These are phyloP conservation scores for Macaca mulatta DNA, from an alignment of 2,113 vertebrate genomes.

Conservation along the genomic window DNA sequence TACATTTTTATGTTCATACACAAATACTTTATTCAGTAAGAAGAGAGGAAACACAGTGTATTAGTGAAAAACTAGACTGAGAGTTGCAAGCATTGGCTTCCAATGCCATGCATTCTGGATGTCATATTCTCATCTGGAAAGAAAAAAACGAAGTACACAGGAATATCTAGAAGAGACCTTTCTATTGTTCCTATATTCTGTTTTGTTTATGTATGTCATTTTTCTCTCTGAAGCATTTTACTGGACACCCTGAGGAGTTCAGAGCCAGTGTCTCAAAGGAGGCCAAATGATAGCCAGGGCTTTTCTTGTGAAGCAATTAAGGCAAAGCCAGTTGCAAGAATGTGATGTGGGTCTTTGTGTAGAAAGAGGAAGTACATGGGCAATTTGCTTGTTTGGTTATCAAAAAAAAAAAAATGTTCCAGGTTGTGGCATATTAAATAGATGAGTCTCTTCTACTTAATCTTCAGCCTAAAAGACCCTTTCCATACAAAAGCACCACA, in stretches of 20 bases:
- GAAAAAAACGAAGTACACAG: neutral
- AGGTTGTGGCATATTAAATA: neutral
- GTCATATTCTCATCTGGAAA: neutral
- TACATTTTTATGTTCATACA: neutral
- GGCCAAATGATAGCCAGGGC: accelerated
- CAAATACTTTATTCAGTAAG: neutral
- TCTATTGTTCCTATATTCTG: neutral
- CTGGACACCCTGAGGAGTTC: no score
- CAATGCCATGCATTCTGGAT: accelerated
- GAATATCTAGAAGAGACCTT: neutral
- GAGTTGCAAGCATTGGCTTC: accelerated
- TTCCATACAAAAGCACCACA: neutral
- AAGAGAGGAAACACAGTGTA: neutral
- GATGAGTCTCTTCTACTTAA: neutral
- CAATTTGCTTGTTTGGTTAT: neutral
- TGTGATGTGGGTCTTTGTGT: neutral
- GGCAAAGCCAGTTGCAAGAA: accelerated
- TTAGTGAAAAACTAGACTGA: neutral
- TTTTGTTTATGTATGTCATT: neutral
- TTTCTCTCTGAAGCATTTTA: neutral
- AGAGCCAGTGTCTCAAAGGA: neutral
- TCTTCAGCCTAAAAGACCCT: neutral
- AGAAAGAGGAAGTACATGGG: accelerated
- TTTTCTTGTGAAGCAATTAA: no score
- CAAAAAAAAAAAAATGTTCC: neutral